phyloP scores from a whole-genome alignment of 2,888 invertebrate genomes.

The Allolobophora icterica region DNA sequence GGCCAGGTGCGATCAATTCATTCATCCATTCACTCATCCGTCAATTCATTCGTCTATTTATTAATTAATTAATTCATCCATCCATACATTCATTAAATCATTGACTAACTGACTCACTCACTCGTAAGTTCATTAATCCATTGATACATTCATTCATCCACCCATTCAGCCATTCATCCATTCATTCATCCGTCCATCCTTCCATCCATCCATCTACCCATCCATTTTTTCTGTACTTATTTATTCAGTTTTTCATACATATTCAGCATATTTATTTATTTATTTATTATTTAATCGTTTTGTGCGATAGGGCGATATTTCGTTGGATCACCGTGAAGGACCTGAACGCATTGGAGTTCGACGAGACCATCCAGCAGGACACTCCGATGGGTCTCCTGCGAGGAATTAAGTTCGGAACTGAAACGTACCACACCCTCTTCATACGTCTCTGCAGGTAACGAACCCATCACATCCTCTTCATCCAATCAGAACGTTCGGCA shows the following conservation, averaged over 20 bases:
- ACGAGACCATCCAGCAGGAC: slow-evolving; percentile 67
- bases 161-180: not conserved
- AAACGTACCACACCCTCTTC: slow-evolving; percentile 66
- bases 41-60: not conserved
- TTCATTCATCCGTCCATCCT: not conserved
- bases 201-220: too few species aligned
- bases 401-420: slow-evolving; percentile 65
- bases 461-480: not conserved
- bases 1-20: slow-evolving; percentile 55
- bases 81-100: not conserved
- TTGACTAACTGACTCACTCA: too few species aligned
- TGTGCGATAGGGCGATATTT: slow-evolving; percentile 60
- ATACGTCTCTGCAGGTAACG: slow-evolving; percentile 65
- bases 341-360: slow-evolving; percentile 65
- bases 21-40: not conserved
- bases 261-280: too few species aligned
- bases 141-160: not conserved
- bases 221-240: not conserved
- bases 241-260: not conserved
- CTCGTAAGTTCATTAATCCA: not conserved
- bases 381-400: slow-evolving; percentile 64
- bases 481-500: not conserved
- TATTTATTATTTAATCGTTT: too few species aligned
- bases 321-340: slow-evolving; percentile 66
- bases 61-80: not conserved